These are phyloP conservation scores for Dysidea cf. avara DNA, from an alignment of 37 sponge, comb jelly and placozoan genomes.

Conservation along the genomic window DNA sequence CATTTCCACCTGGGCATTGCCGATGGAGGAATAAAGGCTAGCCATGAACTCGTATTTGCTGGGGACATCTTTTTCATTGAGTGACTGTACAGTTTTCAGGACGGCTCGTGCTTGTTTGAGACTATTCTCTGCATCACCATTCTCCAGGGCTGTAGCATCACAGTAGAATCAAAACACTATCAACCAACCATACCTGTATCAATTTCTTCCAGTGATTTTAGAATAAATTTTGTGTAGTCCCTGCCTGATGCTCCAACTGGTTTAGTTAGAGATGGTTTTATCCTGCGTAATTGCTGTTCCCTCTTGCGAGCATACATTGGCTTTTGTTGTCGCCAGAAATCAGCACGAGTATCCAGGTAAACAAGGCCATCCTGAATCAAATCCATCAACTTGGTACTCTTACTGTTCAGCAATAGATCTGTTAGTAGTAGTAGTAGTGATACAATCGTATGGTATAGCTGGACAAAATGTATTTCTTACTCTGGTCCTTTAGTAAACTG, in stretches of 20 bases:
- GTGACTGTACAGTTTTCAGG: conserved; percentile 61
- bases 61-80: conserved; percentile 62
- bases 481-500: conserved; percentile 76
- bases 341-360: conserved; percentile 87
- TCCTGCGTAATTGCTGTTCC: conserved; percentile 77
- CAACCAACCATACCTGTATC: conserved; percentile 52
- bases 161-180: not conserved
- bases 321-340: conserved; percentile 99
- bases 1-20: conserved; percentile 84
- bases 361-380: conserved; percentile 71
- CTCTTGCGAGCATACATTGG: conserved; percentile 97
- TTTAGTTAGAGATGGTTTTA: conserved; percentile 59
- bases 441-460: not conserved
- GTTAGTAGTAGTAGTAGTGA: not conserved
- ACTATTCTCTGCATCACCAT: conserved; percentile 74
- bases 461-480: conserved; percentile 37
- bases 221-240: conserved; percentile 73
- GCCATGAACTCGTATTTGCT: conserved; percentile 80
- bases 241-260: conserved; percentile 23
- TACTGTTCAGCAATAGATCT: conserved; percentile 41
- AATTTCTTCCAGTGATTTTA: conserved; percentile 86
- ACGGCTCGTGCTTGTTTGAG: conserved; percentile 59
- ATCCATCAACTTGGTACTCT: conserved; percentile 21
- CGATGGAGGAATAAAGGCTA: conserved; percentile 81
- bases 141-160: conserved; percentile 68